Evolutionary conservation across 2,888 invertebrate genomes (phyloP).

Genomic region (Parascotia fuliginaria): DNA sequence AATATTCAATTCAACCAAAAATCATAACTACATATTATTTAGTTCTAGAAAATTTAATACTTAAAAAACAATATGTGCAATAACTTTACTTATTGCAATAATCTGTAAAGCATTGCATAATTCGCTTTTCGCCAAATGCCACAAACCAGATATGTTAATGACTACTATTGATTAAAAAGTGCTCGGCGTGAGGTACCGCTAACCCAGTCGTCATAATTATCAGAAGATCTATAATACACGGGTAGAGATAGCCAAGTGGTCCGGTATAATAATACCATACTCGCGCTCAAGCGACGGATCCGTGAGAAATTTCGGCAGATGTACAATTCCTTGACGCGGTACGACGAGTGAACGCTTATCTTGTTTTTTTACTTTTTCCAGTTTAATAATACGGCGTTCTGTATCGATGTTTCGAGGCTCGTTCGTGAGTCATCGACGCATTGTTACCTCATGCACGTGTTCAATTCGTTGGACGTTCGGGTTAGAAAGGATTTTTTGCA

Average conservation of each 20-base stretch:
- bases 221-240: slow-evolving; percentile 69
- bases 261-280: slow-evolving; percentile 79
- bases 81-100: slow-evolving; percentile 24
- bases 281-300: slow-evolving; percentile 63
- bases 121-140: slow-evolving; percentile 50
- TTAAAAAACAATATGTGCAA: slow-evolving; percentile 5
- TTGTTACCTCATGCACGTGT: slow-evolving; percentile 82
- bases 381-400: slow-evolving; percentile 78
- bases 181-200: slow-evolving; percentile 71
- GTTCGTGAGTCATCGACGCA: slow-evolving; percentile 79
- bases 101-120: slow-evolving; percentile 45
- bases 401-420: slow-evolving; percentile 67
- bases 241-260: slow-evolving; percentile 70
- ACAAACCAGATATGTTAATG: slow-evolving; percentile 76
- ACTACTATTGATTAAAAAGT: slow-evolving; percentile 73
- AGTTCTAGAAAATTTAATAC: neutral
- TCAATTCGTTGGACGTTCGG: slow-evolving; percentile 73
- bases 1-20: too few relatives aligned
- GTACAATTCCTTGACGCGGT: slow-evolving; percentile 84
- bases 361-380: slow-evolving; percentile 70
- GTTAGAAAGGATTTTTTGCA: slow-evolving; percentile 84
- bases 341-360: slow-evolving; percentile 81
- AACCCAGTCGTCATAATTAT: slow-evolving; percentile 77
- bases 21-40: too few relatives aligned
- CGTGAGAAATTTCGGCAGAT: slow-evolving; percentile 87